A percentile compares a stretch with the other conserved stretches of the same genome.
phyloP scores from a whole-genome alignment of 2,113 vertebrate species.

The Motacilla tschutschensis region DNA sequence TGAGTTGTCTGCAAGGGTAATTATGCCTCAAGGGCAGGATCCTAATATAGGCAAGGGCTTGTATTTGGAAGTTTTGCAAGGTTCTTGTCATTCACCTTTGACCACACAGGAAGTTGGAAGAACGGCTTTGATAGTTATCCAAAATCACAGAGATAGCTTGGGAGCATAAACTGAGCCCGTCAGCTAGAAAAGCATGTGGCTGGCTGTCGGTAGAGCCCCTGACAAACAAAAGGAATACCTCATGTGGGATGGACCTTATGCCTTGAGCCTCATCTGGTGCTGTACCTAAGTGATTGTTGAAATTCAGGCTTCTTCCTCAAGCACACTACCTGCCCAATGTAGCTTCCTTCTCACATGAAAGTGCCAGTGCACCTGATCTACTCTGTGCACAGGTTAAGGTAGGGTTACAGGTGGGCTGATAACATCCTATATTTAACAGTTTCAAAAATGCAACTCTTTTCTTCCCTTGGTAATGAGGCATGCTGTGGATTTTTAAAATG shows the following conservation, averaged over 20 bases:
- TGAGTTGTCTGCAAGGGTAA: background rate
- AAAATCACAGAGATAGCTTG: background rate
- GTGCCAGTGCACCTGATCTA: background rate
- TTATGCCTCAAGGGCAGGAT: background rate
- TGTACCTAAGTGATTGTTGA: background rate
- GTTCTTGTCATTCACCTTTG: background rate
- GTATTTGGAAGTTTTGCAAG: background rate
- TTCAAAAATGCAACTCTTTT: background rate
- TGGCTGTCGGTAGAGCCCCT: background rate
- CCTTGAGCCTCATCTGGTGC: fast-evolving
- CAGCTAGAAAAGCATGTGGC: background rate
- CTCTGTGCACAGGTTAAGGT: background rate
- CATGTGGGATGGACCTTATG: background rate
- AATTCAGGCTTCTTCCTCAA: background rate
- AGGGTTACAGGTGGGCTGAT: background rate
- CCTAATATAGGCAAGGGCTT: background rate
- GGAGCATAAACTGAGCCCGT: fast-evolving
- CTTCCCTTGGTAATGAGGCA: background rate
- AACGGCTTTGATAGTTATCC: background rate
- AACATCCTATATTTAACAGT: background rate
- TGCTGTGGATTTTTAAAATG: background rate
- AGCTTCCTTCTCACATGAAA: background rate
- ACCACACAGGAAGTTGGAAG: background rate
- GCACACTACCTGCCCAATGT: background rate
- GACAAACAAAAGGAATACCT: background rate